A percentile compares a stretch with the other conserved stretches of the same genome.
phyloP scores from a whole-genome alignment of 2,113 vertebrate genomes.

The Pogona vitticeps region DNA sequence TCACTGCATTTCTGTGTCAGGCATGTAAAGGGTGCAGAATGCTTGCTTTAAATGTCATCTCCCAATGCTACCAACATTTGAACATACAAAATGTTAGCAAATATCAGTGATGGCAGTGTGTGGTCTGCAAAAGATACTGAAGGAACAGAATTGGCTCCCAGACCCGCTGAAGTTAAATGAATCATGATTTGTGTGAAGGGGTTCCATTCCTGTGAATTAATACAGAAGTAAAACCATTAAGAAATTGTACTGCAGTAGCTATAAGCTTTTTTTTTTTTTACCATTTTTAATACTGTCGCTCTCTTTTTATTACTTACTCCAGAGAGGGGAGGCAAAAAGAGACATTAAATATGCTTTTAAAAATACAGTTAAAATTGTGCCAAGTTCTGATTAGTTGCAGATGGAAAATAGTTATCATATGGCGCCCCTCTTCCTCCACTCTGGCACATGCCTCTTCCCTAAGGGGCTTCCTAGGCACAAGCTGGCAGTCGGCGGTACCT shows the following conservation, averaged over 20 bases:
- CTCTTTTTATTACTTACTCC: conserved; percentile 28
- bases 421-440: not conserved
- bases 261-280: not conserved
- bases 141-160: too few species aligned
- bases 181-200: not conserved
- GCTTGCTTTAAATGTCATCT: too few species aligned
- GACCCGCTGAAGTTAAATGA: too few species aligned
- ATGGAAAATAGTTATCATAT: conserved; percentile 6
- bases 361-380: not conserved
- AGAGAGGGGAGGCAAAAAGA: not conserved
- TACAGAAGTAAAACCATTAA: not conserved
- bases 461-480: not conserved
- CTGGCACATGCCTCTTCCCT: not conserved
- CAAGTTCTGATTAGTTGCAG: not conserved
- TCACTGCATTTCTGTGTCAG: too few species aligned
- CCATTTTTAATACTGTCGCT: not conserved
- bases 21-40: too few species aligned
- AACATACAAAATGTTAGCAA: too few species aligned
- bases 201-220: not conserved
- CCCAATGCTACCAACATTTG: too few species aligned
- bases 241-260: not conserved
- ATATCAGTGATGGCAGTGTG: too few species aligned
- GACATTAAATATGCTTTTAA: conserved; percentile 21
- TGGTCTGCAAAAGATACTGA: too few species aligned
- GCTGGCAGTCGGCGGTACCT: conserved; percentile 33